Evolutionary conservation across 2,797 vertebrate species (phyloP).

Genomic region (Helostoma temminkii): DNA sequence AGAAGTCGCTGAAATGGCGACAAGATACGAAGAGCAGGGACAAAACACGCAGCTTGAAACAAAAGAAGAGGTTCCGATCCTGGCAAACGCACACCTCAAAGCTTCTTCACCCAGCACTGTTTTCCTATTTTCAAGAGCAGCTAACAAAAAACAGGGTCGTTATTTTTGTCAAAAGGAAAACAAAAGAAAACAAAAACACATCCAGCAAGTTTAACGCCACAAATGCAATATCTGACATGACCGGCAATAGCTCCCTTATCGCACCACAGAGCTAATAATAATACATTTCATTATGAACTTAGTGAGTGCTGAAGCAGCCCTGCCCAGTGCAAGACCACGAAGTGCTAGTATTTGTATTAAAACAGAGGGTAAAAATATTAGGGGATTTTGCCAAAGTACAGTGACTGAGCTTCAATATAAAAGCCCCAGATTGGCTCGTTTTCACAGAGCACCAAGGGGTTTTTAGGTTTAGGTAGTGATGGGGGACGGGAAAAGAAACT

Average conservation of each 20-base stretch:
- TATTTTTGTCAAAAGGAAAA: conserved; percentile 35
- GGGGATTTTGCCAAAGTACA: conserved; percentile 23
- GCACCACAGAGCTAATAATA: conserved; percentile 22
- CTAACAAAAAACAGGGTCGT: conserved; percentile 27
- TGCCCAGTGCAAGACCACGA: conserved; percentile 14
- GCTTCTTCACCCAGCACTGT: conserved; percentile 44
- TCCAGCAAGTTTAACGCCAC: conserved; percentile 40
- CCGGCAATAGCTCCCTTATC: not conserved
- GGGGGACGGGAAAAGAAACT: conserved; percentile 38
- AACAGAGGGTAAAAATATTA: conserved; percentile 45
- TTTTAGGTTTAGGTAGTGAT: conserved; percentile 24
- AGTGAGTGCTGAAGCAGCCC: conserved; percentile 10
- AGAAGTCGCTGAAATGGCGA: conserved; percentile 33
- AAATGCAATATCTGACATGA: conserved; percentile 51
- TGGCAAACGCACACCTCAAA: conserved; percentile 43
- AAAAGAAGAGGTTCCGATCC: conserved; percentile 40
- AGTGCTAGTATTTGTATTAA: conserved; percentile 43
- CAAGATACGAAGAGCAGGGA: conserved; percentile 9
- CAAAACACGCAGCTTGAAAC: conserved; percentile 51
- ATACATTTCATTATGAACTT: conserved; percentile 22
- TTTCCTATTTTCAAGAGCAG: conserved; percentile 31
- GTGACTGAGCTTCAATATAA: conserved; percentile 41
- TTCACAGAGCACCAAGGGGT: conserved; percentile 15
- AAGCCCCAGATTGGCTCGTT: conserved; percentile 23
- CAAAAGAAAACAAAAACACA: conserved; percentile 22